phyloP scores from a whole-genome alignment of 1,140 invertebrate species.

The Pogonognathellus flavescens region DNA sequence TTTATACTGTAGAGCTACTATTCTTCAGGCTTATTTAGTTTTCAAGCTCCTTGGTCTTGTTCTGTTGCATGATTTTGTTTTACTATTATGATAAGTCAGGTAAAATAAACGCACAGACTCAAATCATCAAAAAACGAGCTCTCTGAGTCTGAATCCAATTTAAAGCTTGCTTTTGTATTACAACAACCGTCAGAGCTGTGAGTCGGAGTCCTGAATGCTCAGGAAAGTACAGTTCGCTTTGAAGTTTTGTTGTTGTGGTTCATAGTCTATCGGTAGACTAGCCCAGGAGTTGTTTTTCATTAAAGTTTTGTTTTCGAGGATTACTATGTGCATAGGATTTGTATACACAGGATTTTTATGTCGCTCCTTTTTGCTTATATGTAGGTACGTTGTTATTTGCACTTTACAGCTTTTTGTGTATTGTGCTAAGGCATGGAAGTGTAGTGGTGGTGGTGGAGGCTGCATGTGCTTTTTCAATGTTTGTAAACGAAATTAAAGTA shows the following conservation, averaged over 20 bases:
- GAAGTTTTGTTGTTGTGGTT: too few relatives aligned
- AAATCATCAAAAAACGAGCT: too few relatives aligned
- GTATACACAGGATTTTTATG: too few relatives aligned
- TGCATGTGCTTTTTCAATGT: background rate
- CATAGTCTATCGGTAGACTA: too few relatives aligned
- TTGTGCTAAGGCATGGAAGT: background rate
- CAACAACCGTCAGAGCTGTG: too few relatives aligned
- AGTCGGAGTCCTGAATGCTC: too few relatives aligned
- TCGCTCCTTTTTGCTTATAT: too few relatives aligned
- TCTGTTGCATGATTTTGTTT: constrained; percentile 18
- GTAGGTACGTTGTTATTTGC: background rate
- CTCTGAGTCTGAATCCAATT: constrained; percentile 11
- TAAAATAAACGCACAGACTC: background rate
- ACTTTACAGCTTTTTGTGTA: background rate
- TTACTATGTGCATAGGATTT: too few relatives aligned
- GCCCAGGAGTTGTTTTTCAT: too few relatives aligned
- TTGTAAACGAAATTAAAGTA: background rate
- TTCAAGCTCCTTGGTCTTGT: constrained; percentile 4
- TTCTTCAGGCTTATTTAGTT: background rate
- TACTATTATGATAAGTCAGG: constrained; percentile 2
- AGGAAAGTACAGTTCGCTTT: too few relatives aligned
- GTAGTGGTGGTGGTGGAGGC: background rate
- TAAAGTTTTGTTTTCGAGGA: too few relatives aligned
- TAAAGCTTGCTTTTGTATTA: background rate
- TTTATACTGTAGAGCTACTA: too few relatives aligned